Percentiles rank a stretch among this genome's conserved stretches.
phyloP scores from a whole-genome alignment of 2,113 vertebrate species.

The Sialia sialis region DNA sequence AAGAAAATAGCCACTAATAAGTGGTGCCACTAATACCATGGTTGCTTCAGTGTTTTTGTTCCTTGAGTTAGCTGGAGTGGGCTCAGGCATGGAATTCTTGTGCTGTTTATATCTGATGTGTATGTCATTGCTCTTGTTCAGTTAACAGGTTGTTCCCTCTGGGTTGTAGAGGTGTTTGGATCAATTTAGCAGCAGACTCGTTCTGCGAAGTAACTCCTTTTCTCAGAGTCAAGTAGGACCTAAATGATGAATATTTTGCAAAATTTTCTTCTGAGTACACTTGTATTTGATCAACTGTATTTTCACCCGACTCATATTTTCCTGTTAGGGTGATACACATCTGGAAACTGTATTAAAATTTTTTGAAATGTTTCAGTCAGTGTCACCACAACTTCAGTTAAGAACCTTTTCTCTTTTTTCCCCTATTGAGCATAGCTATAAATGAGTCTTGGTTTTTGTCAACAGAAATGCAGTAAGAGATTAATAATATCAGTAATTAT shows the following conservation, averaged over 20 bases:
- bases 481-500: neutral
- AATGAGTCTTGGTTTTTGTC: neutral
- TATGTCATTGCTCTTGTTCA: fast-evolving
- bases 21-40: neutral
- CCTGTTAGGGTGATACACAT: neutral
- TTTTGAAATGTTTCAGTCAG: neutral
- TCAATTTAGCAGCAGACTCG: neutral
- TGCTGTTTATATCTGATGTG: fast-evolving
- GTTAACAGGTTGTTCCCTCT: neutral
- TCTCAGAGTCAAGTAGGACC: fast-evolving
- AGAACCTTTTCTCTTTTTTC: neutral
- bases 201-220: neutral
- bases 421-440: neutral
- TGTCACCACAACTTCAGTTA: neutral
- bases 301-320: neutral
- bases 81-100: fast-evolving
- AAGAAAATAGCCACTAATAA: too few relatives aligned
- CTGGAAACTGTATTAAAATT: neutral
- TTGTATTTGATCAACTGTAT: neutral
- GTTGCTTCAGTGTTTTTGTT: neutral
- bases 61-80: neutral
- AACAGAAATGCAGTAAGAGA: neutral
- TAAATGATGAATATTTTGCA: neutral
- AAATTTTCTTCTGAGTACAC: neutral
- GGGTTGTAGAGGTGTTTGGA: neutral